These are phyloP conservation scores for Drosophila atroscutellata DNA, from an alignment of 2,888 invertebrate species.

Conservation along the genomic window DNA sequence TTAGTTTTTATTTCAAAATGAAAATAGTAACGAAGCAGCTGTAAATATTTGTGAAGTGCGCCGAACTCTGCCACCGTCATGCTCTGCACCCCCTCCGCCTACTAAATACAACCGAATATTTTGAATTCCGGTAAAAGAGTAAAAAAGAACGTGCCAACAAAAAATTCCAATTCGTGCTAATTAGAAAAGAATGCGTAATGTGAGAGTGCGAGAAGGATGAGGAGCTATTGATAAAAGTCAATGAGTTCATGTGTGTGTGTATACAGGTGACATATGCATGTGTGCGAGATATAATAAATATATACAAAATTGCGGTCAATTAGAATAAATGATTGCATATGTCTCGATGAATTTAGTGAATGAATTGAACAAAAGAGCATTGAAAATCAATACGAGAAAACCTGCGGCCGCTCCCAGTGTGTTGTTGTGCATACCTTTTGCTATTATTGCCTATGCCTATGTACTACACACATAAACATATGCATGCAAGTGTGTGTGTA, in stretches of 20 bases:
- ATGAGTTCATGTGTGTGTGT: constrained; percentile 20
- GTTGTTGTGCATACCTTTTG: constrained; percentile 51
- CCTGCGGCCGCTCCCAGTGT: constrained; percentile 78
- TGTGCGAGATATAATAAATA: constrained; percentile 14
- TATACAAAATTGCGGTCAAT: constrained; percentile 63
- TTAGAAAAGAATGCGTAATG: constrained; percentile 67
- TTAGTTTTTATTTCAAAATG: constrained; percentile 64
- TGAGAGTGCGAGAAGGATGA: constrained; percentile 36
- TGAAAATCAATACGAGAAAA: constrained; percentile 79
- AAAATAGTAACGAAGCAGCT: constrained; percentile 29
- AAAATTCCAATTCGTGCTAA: constrained; percentile 67
- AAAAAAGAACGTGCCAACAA: constrained; percentile 57
- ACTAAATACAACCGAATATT: constrained; percentile 9
- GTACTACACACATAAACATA: constrained; percentile 20
- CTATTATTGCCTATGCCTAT: constrained; percentile 45
- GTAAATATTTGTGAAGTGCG: constrained; percentile 37
- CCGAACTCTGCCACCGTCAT: neutral
- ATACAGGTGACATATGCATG: constrained; percentile 25
- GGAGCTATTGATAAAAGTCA: constrained; percentile 39
- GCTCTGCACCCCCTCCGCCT: neutral
- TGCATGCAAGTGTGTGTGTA: constrained; percentile 15
- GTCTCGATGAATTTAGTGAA: constrained; percentile 72
- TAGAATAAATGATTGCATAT: constrained; percentile 47
- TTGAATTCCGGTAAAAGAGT: constrained; percentile 41
- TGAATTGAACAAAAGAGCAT: constrained; percentile 74